phyloP scores from a whole-genome alignment of 2,888 invertebrate genomes.

The Drosophila monieri region DNA sequence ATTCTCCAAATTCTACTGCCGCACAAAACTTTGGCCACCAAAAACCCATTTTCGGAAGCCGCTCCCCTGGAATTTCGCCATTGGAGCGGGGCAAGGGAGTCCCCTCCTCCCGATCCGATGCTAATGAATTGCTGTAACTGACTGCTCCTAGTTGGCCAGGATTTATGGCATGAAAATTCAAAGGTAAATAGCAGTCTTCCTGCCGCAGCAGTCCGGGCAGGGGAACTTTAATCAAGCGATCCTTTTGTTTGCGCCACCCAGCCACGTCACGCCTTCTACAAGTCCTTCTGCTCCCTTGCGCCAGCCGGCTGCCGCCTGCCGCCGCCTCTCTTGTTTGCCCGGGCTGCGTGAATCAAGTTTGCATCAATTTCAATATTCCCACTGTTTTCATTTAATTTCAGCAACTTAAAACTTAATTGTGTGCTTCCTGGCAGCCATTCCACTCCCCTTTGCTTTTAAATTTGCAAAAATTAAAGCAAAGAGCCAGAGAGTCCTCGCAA shows the following conservation, averaged over 20 bases:
- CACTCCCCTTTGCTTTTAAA: constrained; percentile 56
- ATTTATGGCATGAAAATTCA: constrained; percentile 74
- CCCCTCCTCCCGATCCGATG: constrained; percentile 34
- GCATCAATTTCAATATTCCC: constrained; percentile 79
- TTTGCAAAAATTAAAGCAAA: constrained; percentile 76
- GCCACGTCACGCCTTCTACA: constrained; percentile 20
- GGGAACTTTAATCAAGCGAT: constrained; percentile 75
- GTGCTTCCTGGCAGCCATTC: constrained; percentile 60
- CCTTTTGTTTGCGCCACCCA: constrained; percentile 59
- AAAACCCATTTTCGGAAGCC: constrained; percentile 33
- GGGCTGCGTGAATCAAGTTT: constrained; percentile 69
- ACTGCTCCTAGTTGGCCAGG: constrained; percentile 52
- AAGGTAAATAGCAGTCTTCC: constrained; percentile 68
- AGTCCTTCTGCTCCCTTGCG: neutral
- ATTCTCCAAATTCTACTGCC: constrained; percentile 63
- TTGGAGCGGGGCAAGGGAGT: neutral
- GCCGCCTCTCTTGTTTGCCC: neutral
- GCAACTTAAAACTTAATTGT: constrained; percentile 79
- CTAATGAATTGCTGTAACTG: constrained; percentile 75
- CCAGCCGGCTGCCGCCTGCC: no score
- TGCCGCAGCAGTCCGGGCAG: neutral
- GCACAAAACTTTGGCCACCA: constrained; percentile 52
- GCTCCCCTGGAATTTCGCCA: constrained; percentile 5
- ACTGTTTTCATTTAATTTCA: constrained; percentile 77
- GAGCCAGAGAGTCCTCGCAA: constrained; percentile 35